Base-by-base conservation (phyloP, 64 coral and sea anemone genomes). In the Porites lutea region DNA sequence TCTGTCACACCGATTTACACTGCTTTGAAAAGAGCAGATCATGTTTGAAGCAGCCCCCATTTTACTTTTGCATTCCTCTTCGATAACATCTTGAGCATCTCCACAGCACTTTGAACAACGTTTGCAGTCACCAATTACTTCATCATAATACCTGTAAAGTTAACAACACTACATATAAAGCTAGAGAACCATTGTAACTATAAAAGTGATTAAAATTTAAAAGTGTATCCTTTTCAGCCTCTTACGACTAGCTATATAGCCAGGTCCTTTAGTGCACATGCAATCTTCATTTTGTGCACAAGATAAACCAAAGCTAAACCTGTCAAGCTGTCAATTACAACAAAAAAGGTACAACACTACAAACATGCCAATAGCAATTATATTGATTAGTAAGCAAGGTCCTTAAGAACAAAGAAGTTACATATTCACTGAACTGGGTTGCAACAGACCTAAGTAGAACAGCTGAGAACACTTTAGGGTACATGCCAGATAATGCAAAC, bases 71-170 rank as follows among this genome's bases (percentile, higher is more conserved):
- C 81, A 84, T 23, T 84, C 62, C 4, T 67, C 15, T 47, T 68
- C 81, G 15, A 68, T 46, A 7, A 52, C 62, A 68, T 84, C 81
- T 63, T 50, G 13, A 2, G 21, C 18, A 68, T 84, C 81, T 8
- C 48, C 19, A 68, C 81, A 84, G 18, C 81, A 84, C 22, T 84
- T 68, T 49, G 81, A 52, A 50, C 81, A 84, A 2, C 16, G 44
- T 2, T 68, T 3, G 16, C 81, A 84, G n/a, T 13, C 15, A 18
- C 61, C 63, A 20, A 46, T 67, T 16, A 1, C 8, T 3, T 67
- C 81, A 84, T 76, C 43, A 76, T 67, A 84, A 51, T 84, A 84
- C 61, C 81, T 84, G 45, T 48, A 7, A 65, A 68, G 21, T 52
- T 1, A 22, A 8, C 19, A 84, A 51, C n/a, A 50, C 13, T 49